These are phyloP conservation scores for Eubucco bourcierii DNA, from an alignment of 2,113 vertebrate species.

Conservation along the genomic window DNA sequence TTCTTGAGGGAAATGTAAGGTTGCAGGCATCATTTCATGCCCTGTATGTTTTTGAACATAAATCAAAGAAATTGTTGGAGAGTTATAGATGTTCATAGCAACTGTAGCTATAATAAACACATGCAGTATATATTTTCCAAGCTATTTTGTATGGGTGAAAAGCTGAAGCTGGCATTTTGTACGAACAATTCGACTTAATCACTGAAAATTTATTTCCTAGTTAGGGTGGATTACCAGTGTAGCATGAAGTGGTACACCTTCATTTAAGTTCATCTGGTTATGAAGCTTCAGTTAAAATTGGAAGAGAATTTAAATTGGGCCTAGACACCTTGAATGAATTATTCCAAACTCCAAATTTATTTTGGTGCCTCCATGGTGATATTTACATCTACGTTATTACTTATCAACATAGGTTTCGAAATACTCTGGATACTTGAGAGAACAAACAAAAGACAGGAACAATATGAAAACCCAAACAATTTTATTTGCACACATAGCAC, in stretches of 20 bases:
- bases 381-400: neutral
- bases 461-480: neutral
- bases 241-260: slow-evolving; percentile 53
- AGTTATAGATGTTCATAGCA: slow-evolving; percentile 81
- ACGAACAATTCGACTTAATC: slow-evolving; percentile 69
- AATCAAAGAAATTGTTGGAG: slow-evolving; percentile 84
- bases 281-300: slow-evolving; percentile 38
- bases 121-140: slow-evolving; percentile 76
- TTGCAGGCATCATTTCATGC: slow-evolving; percentile 85
- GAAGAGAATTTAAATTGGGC: slow-evolving; percentile 50
- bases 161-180: slow-evolving; percentile 69
- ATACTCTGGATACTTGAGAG: neutral
- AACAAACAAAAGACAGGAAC: neutral
- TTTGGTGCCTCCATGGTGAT: neutral
- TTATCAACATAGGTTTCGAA: neutral
- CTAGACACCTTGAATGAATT: slow-evolving; percentile 23
- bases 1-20: slow-evolving; percentile 82
- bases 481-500: neutral
- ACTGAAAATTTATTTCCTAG: slow-evolving; percentile 73
- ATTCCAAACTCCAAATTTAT: neutral
- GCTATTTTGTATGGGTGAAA: slow-evolving; percentile 74
- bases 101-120: slow-evolving; percentile 79
- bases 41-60: slow-evolving; percentile 84
- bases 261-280: slow-evolving; percentile 56
- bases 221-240: slow-evolving; percentile 51